A percentile compares a stretch with the other conserved stretches of the same genome.
phyloP scores from a whole-genome alignment of 1,140 invertebrate genomes.

The Agrypnia vestita region DNA sequence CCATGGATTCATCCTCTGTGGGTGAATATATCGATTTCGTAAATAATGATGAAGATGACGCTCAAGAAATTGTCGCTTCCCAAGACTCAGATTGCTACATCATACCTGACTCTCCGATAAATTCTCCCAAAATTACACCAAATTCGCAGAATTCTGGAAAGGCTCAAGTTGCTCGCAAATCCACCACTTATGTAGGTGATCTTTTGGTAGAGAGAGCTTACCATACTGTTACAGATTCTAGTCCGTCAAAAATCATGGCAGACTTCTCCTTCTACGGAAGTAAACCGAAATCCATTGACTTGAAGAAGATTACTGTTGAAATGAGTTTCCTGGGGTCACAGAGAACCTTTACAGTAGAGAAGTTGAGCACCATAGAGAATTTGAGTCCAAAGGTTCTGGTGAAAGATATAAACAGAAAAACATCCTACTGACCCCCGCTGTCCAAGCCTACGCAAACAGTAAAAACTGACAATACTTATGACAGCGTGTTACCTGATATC shows the following conservation, averaged over 20 bases:
- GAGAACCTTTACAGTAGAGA: conserved; percentile 23
- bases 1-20: background rate
- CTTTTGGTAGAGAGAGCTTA: conserved; percentile 2
- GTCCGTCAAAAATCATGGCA: background rate
- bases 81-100: conserved; percentile 9
- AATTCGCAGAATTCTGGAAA: background rate
- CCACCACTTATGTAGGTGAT: conserved; percentile 23
- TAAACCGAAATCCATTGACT: conserved; percentile 14
- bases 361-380: conserved; percentile 36
- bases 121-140: background rate
- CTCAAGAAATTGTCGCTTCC: background rate
- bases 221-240: background rate
- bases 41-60: conserved; percentile 13
- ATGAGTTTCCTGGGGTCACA: conserved; percentile 9
- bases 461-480: no score
- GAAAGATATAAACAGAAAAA: background rate
- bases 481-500: no score
- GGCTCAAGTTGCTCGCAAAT: conserved; percentile 46
- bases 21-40: conserved; percentile 4
- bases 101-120: background rate
- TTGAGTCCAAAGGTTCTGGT: conserved; percentile 12
- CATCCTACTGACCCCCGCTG: background rate
- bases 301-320: conserved; percentile 25
- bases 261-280: conserved; percentile 33
- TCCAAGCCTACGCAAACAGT: no score